These are phyloP conservation scores for Trematomus loennbergii DNA, from an alignment of 2,113 vertebrate species.

Conservation along the genomic window DNA sequence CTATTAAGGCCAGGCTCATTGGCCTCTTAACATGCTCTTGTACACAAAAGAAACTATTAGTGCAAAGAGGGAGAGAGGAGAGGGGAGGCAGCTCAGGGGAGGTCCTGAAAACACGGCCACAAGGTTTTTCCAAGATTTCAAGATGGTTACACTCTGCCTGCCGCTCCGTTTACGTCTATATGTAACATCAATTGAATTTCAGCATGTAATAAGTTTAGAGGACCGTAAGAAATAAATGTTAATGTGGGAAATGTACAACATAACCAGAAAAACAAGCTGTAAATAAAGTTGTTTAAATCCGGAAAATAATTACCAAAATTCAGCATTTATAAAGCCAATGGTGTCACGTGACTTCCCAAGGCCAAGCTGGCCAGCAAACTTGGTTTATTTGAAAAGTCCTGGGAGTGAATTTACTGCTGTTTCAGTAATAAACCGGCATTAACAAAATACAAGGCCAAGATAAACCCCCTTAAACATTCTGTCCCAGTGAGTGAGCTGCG, in stretches of 20 bases:
- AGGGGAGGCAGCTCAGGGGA: conserved; percentile 73
- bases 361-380: conserved; percentile 40
- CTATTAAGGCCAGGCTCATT: conserved; percentile 86
- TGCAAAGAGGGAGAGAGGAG: conserved; percentile 78
- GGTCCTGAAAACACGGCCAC: conserved; percentile 63
- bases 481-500: conserved; percentile 32
- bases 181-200: neutral
- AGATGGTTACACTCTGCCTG: conserved; percentile 42
- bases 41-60: conserved; percentile 89
- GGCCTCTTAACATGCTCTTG: conserved; percentile 87
- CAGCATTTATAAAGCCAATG: too few relatives aligned
- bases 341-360: conserved; percentile 40
- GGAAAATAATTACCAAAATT: neutral
- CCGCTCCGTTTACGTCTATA: neutral
- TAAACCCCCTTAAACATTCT: conserved; percentile 52
- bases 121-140: conserved; percentile 68
- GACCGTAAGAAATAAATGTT: neutral
- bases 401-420: conserved; percentile 67
- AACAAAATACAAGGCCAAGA: conserved; percentile 68
- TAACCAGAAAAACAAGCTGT: neutral
- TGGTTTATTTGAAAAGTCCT: conserved; percentile 68
- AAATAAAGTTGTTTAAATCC: neutral
- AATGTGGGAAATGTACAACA: neutral
- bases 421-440: conserved; percentile 71
- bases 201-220: neutral